Base-by-base conservation (phyloP, 2,888 invertebrate species). In the Notodonta dromedarius region DNA sequence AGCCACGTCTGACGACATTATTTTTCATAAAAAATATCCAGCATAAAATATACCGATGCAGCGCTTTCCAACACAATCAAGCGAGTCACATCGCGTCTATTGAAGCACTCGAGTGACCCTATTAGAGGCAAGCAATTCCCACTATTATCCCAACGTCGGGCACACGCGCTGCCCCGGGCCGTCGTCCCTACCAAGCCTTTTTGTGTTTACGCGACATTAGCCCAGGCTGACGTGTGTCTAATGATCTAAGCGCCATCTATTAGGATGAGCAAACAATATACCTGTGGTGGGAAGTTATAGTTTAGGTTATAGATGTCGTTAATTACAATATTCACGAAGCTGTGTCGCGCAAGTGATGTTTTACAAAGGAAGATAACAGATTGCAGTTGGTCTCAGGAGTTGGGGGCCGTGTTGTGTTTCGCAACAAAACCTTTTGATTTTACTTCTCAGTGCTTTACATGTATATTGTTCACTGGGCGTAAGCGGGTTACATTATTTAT, bases 61-160 rank as follows among this genome's bases (percentile, higher is more conserved):
- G 35, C 59, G 42, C 55, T 60, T 63, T 60, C 42, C 12, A 32
- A 56, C 63, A 60, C 60, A 56, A 40, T 44, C 14, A 16, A n/a
- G 56, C 63, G 58, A 63, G 58, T 53, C 59, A 57, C 61, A 58
- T 56, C 51, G 59, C 40, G 52, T 52, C 60, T 56, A 61, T 62
- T 61, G 65, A 60, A 56, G 54, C 65, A 58, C 63, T 57, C 76
- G 76, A 73, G 74, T 85, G 84, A 86, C 87, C 87, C 85, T 84
- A 86, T 87, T 82, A 79, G 74, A 59, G 69, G 70, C 66, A 69
- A 66, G 71, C 63, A 60, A 77, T 78, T 70, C 67, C 77, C 77
- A 77, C 82, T 77, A 78, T 81, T 80, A 80, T 79, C 79, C 82
- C 75, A 66, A 68, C 69, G 77, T 79, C 82, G 71, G 69, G 69